phyloP scores from a whole-genome alignment of 2,888 invertebrate species.

The Plebejus argus region DNA sequence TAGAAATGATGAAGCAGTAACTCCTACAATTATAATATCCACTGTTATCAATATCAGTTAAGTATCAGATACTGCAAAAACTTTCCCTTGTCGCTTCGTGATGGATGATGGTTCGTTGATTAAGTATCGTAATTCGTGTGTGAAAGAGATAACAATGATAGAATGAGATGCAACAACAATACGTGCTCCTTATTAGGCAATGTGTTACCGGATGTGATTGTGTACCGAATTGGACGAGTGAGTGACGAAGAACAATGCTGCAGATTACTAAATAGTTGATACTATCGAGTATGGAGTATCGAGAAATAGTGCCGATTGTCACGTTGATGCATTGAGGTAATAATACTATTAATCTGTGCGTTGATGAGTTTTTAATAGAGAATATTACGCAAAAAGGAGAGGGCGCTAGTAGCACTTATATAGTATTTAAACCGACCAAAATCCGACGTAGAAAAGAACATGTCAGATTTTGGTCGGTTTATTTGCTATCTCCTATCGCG shows the following conservation, averaged over 20 bases:
- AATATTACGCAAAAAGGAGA: no score
- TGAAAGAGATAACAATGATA: not conserved
- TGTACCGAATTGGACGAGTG: constrained; percentile 5
- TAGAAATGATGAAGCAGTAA: no score
- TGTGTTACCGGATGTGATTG: not conserved
- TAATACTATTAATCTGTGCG: no score
- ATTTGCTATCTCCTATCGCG: no score
- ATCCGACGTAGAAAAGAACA: no score
- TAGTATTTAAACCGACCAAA: no score
- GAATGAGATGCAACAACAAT: not conserved
- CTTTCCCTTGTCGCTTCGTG: not conserved
- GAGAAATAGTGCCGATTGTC: not conserved
- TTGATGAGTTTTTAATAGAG: not conserved
- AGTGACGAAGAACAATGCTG: not conserved
- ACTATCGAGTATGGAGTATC: not conserved
- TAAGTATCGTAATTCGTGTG: not conserved
- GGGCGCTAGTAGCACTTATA: no score
- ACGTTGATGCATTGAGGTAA: no score
- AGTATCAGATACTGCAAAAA: not conserved
- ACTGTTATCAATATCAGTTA: not conserved
- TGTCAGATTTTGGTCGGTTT: no score
- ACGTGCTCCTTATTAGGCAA: not conserved
- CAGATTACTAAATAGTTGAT: not conserved
- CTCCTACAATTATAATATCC: not conserved
- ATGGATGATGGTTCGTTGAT: not conserved